phyloP scores from a whole-genome alignment of 2,113 vertebrate species.

The Calidris pygmaea region DNA sequence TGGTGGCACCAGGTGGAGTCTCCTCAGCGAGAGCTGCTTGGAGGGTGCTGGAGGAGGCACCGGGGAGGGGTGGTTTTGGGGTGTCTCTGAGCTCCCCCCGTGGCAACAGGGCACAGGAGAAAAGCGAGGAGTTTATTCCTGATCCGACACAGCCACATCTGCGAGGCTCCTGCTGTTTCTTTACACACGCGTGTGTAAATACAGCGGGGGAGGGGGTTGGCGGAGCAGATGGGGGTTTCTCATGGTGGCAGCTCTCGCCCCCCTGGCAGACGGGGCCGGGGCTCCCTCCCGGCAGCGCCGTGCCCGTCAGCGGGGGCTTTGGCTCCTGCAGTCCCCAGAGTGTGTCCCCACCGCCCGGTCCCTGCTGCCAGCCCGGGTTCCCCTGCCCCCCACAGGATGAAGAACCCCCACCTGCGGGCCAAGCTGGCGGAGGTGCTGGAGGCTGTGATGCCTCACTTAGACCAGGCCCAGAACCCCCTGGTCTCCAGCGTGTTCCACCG shows the following conservation, averaged over 20 bases:
- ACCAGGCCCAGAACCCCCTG: constrained; percentile 77
- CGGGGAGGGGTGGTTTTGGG: not conserved
- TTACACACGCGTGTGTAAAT: fast-evolving
- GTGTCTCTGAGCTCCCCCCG: not conserved
- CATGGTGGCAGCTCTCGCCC: not conserved
- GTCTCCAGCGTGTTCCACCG: constrained; percentile 90
- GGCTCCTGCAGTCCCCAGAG: not conserved
- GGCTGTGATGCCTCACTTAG: constrained; percentile 97
- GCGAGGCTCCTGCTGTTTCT: not conserved
- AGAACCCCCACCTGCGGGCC: constrained; percentile 95
- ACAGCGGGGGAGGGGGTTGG: not conserved
- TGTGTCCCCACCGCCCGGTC: not conserved
- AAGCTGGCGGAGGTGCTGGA: constrained; percentile 96
- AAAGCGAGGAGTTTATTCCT: not conserved
- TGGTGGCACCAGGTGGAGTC: not conserved
- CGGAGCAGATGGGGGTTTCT: not conserved
- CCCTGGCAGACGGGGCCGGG: not conserved
- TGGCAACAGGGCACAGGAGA: not conserved
- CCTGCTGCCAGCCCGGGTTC: not conserved
- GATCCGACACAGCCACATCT: fast-evolving
- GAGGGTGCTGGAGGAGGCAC: not conserved
- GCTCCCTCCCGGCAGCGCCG: not conserved
- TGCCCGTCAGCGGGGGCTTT: not conserved
- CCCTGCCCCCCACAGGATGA: constrained; percentile 82
- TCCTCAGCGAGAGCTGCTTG: not conserved